Base-by-base conservation (phyloP, 2,888 invertebrate species). In the Caenorhabditis afra region DNA sequence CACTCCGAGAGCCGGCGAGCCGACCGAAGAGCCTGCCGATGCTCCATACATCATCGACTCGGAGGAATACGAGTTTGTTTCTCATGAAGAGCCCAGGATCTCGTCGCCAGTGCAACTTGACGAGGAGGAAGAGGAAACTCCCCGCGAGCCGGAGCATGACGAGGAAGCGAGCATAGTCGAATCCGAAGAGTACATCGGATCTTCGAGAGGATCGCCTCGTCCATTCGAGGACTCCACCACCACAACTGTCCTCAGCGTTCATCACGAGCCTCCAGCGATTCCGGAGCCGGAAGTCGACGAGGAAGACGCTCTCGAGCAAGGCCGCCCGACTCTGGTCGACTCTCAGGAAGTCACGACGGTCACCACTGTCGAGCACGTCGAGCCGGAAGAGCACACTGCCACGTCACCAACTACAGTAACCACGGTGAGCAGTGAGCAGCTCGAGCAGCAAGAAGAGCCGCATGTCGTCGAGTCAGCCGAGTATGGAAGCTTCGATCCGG, bases 211-310 rank as follows among this genome's bases (percentile, higher is more conserved):
- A 50, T 65, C 59, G 14, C 59, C 65, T 35, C 61, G 66, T 16
- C 74, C 79, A 57, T 64, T 71, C 39, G 62, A 71, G 47, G 66
- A 71, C 7, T 65, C 71, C 14, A 71, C 70, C 14, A 66, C 71
- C 8, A 78, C 78, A 10, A 78, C 78, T n/a, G 61, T 71, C 35
- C 14, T 66, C 45, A 75, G 50, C 37, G 79, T 68, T 39, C 67
- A 61, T 52, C 71, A 73, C 22, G 78, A 78, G n/a, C 71, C 70
- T 23, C 47, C 78, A 35, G 78, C 64, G 35, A 71, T 71, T 50
- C 70, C 70, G 39, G 58, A 70, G 20, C 65, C 71, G 12, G 65
- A 61, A 66, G 58, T 64, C 53, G 67, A 78, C 45, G 71, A 78
- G 57, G 61, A 78, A 61, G 65, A 59, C 7, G 29, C 29, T 29